Evolutionary conservation across 2,113 vertebrate genomes (phyloP).

Genomic region (Neomonachus schauinslandi): DNA sequence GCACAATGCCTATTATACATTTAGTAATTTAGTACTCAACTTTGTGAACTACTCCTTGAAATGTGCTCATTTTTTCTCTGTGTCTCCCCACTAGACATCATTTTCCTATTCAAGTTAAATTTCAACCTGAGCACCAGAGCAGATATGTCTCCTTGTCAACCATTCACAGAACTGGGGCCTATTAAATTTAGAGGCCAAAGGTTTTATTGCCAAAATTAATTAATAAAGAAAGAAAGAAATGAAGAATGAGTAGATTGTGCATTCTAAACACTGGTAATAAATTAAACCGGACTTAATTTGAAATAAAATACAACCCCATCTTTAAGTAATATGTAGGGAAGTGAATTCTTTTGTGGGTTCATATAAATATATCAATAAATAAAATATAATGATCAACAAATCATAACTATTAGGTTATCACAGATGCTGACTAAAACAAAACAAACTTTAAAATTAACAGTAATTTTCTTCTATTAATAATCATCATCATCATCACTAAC

Average conservation of each 20-base stretch:
- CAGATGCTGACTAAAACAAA: not conserved
- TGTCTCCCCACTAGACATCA: rapidly evolving
- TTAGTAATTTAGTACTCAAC: not conserved
- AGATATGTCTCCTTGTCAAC: not conserved
- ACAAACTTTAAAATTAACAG: not conserved
- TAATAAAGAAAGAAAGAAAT: not conserved
- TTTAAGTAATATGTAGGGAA: not conserved
- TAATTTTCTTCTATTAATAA: not conserved
- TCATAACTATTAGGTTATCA: not conserved
- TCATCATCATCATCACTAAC: not conserved
- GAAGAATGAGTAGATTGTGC: not conserved
- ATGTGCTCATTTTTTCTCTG: not conserved
- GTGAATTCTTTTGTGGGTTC: not conserved
- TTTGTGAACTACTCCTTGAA: not conserved
- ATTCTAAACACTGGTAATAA: not conserved
- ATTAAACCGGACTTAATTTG: not conserved
- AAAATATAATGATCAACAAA: not conserved
- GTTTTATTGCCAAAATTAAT: not conserved
- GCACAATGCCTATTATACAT: no score
- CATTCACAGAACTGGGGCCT: not conserved
- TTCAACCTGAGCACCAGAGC: no score
- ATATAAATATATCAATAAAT: not conserved
- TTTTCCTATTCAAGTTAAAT: not conserved
- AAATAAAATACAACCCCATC: not conserved
- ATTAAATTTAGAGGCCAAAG: not conserved